Evolutionary conservation across 2,797 vertebrate species (phyloP), one percentile per base, ranked within the genome.

Genomic region (Apogon talboti): DNA sequence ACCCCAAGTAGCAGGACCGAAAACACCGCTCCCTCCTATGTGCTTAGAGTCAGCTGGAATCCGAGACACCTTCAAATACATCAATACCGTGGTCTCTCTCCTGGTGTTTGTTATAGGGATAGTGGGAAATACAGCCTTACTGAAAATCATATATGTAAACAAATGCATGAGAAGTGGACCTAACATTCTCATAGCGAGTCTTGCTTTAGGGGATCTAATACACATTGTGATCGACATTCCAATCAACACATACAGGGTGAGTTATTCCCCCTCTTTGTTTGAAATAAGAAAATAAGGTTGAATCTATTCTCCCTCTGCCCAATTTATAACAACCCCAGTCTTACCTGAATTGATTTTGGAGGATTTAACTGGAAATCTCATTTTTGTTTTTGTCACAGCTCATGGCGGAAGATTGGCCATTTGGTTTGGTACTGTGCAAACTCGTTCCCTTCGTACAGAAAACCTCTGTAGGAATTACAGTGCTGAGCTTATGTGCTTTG

Each of bases 371-470:
- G 38, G 49, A 76, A 70, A 41, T 68, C 14, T 43, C 35, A 30
- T 66, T 16, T 43, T 63, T 66, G 82, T 82, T 87, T 75, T 47
- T 70, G 61, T 78, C 75, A 50, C 87, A 99, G 97, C 92, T 99
- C 0, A 91, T 96, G 14, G 95, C 95, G 16, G 91, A 93, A 67
- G 95, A 96, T 79, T 98, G 97, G 97, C 96, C 96, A 0, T 97
- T 99, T 2, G 97, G 96, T 69, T 90, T 92, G 0, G 91, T 90
- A 72, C 82, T 98, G 90, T 98, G 97, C 87, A 99, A 99, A 91
- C 91, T 98, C 15, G 93, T 98, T 30, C 96, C 96, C 46, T 98
- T 98, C 89, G 92, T 98, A 71, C 97, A 98, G 88, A 98, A 98
- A 82, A 94, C 94, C 4, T 97, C 96, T 0, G 96, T 98, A 70